These are phyloP conservation scores for Eilema griseolum DNA, from an alignment of 2,888 invertebrate genomes.

Conservation along the genomic window DNA sequence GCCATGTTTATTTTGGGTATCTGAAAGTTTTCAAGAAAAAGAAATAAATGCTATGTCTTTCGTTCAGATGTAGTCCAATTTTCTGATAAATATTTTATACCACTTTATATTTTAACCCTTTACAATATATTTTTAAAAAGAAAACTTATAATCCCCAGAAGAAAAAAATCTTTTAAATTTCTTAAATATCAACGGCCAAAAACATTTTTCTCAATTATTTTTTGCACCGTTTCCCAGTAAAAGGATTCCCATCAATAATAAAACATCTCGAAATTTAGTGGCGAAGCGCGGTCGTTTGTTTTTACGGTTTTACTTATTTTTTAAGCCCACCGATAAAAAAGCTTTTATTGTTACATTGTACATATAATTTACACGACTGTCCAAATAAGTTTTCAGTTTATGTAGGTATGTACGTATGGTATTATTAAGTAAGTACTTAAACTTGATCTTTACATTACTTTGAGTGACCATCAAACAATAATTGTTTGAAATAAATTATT, in stretches of 20 bases:
- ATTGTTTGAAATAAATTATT: no score
- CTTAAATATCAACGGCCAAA: not conserved
- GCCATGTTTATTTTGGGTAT: no score
- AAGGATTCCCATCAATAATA: not conserved
- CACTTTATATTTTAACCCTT: no score
- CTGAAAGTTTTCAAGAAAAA: no score
- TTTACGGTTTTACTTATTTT: slow-evolving; percentile 4
- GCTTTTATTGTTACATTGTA: not conserved
- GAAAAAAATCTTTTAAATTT: not conserved
- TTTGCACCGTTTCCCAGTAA: not conserved
- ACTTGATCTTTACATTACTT: no score
- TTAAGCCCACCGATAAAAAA: not conserved
- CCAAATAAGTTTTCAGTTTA: not conserved
- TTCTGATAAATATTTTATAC: no score
- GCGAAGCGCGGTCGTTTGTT: not conserved
- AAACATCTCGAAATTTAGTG: not conserved
- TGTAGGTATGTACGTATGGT: no score
- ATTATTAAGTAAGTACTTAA: no score
- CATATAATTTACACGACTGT: not conserved
- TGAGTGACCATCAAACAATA: no score
- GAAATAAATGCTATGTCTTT: no score
- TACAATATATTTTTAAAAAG: not conserved
- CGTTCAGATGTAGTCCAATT: no score
- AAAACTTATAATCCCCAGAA: not conserved
- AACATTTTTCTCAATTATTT: not conserved